Evolutionary conservation across 2,113 vertebrate species (phyloP), one percentile per base, ranked within the genome.

Genomic region (Nyctereutes procyonoides): DNA sequence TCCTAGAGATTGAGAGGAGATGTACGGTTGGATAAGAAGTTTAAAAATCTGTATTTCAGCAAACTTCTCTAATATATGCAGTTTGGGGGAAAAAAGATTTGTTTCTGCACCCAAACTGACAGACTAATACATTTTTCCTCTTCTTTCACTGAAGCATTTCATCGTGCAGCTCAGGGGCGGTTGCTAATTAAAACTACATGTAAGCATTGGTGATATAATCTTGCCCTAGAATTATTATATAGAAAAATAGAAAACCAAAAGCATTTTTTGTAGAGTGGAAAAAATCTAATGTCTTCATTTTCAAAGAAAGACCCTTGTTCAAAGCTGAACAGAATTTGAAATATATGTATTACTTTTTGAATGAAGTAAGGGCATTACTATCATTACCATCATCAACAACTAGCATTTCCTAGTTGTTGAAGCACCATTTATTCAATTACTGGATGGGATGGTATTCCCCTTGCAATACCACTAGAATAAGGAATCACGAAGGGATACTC

Each of bases 41-140:
- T 51, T 62, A 60, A 97, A 97, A 94, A 92, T 77, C 32, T 90
- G 38, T 55, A 85, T 93, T 81, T 97, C 62, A 65, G 26, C 82
- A 88, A 58, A 60, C 8, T 83, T 85, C 63, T 89, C 19, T n/a
- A 94, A 85, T 67, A 71, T 32, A 51, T 71, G 73, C 13, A 79
- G 8, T 80, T 58, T 83, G 19, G 13, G 43, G 43, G 43, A 8
- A 69, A 38, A 80, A 81, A 60, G 71, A 48, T 56, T 62, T 26
- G 96, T 88, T 92, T 95, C 53, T 96, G 56, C 80, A 83, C 3
- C 22, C 67, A 85, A 4, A 93, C 30, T 76, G 48, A 97, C 26
- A 96, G 28, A 81, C 8, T 67, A 58, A 90, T 93, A 69, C 67
- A 12, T 60, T 58, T 84, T 96, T 81, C 32, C 19, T 77, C 73